A percentile compares a stretch with the other conserved stretches of the same genome.
phyloP scores from a whole-genome alignment of 2,888 invertebrate species.

The Protodeltote pygarga region DNA sequence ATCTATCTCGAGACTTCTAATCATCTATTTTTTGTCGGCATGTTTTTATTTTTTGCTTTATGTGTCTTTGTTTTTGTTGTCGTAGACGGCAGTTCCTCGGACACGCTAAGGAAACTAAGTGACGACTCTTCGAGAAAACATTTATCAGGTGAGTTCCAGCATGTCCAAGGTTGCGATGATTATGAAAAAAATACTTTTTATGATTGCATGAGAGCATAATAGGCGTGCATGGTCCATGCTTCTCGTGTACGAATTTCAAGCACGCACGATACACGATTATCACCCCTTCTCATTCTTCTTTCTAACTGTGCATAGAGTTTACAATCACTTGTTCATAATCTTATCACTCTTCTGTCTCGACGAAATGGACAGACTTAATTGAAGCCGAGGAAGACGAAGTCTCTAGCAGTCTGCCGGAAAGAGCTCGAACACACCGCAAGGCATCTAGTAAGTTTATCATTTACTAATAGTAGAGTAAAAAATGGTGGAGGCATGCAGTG shows the following conservation, averaged over 20 bases:
- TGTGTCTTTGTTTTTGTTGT: constrained; percentile 82
- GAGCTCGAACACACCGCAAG: constrained; percentile 81
- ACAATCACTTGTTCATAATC: constrained; percentile 59
- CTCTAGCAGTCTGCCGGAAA: constrained; percentile 79
- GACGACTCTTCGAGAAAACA: constrained; percentile 86
- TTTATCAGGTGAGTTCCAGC: constrained; percentile 79
- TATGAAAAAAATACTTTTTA: constrained; percentile 33
- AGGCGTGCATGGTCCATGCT: constrained; percentile 71
- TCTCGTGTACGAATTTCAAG: constrained; percentile 56
- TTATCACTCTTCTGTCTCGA: constrained; percentile 49
- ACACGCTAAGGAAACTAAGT: constrained; percentile 81
- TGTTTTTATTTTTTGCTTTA: constrained; percentile 81
- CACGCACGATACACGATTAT: constrained; percentile 55
- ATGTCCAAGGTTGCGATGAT: constrained; percentile 38
- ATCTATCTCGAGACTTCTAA: constrained; percentile 53
- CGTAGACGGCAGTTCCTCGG: constrained; percentile 84
- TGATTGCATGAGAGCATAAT: constrained; percentile 64
- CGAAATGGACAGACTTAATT: constrained; percentile 82
- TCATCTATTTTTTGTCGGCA: constrained; percentile 67
- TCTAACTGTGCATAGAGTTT: constrained; percentile 58
- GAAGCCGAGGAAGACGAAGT: constrained; percentile 87
- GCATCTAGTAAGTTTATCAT: constrained; percentile 85
- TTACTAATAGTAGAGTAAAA: constrained; percentile 37
- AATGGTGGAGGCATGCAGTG: constrained; percentile 47
- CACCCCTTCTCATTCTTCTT: constrained; percentile 50